Base-by-base conservation (phyloP, 2,113 vertebrate genomes). In the Aldabrachelys gigantea region DNA sequence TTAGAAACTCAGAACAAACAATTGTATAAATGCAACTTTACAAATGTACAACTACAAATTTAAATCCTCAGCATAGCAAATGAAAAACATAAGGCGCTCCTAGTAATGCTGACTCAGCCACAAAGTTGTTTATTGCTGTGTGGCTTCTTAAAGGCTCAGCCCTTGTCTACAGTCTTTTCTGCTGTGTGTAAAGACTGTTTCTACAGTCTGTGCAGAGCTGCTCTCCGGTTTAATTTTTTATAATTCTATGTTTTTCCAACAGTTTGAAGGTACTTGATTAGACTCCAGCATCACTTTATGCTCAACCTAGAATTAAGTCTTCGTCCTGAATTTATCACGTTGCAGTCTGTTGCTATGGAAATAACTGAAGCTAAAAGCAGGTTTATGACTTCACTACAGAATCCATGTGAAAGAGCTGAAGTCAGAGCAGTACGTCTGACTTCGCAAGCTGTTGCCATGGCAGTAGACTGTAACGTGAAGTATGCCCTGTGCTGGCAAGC, bases 401-500 rank as follows among this genome's bases (percentile, higher is more conserved):
- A 53, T 54, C 80, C 12, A 29, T 29, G 24, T 29, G 76, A 79
- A 27, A 16, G 25, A 47, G 12, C 76, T 49, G 44, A 29, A 79
- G 76, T 49, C 76, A 47, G 49, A 16, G 13, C 76, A 29, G 75
- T 16, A 0, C 10, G 54, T 50, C 6, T 27, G 29, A 1, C 22
- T 65, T 80, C 1, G 1, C 8, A 62, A 12, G 49, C 3, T 17
- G 21, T 57, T 35, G 35, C 21, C 14, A 4, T 5, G n/a, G 49
- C 24, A 59, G 25, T 0, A 8, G 25, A 4, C 49, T 9, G 3
- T 3, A 35, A 2, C 8, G 53, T 16, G 25, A 21, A 31, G 53
- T 2, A 10, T 2, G 4, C 53, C 47, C 0, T 0, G 21, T 44
- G 57, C 27, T 13, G 65, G 27, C 21, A 53, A 8, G 0, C 25